Evolutionary conservation across 2,113 vertebrate genomes (phyloP).

Genomic region (Hyaena hyaena): DNA sequence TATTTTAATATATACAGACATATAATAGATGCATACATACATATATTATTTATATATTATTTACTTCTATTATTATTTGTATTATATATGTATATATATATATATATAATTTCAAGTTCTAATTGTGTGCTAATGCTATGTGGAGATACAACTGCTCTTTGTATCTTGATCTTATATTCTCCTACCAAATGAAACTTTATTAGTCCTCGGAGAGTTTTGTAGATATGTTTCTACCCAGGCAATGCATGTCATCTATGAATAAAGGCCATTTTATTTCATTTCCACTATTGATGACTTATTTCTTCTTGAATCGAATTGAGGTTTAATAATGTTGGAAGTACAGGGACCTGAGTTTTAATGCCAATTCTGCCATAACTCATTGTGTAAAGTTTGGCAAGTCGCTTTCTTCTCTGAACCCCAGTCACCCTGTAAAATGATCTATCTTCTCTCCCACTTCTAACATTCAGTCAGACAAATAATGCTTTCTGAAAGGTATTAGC

Average conservation of each 20-base stretch:
- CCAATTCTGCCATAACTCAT: not conserved
- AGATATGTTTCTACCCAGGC: not conserved
- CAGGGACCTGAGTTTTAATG: not conserved
- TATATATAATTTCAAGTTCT: constrained; percentile 11
- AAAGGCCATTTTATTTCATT: not conserved
- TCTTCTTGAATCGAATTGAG: not conserved
- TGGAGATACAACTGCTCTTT: not conserved
- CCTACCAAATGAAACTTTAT: not conserved
- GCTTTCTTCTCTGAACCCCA: not conserved
- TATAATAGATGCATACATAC: not conserved
- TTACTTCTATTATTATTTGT: not conserved
- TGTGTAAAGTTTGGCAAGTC: not conserved
- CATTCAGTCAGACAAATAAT: not conserved
- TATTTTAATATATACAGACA: too few species aligned
- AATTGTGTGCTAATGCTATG: not conserved
- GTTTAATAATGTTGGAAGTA: not conserved
- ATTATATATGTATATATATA: not conserved
- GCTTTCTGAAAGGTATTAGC: not conserved
- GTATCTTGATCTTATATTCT: not conserved
- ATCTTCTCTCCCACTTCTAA: not conserved
- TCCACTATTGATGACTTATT: not conserved
- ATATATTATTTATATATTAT: not conserved
- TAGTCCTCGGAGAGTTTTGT: not conserved
- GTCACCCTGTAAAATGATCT: not conserved
- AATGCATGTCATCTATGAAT: not conserved